Conservation (phyloP, 2,888 invertebrate genomes). For the Blastobasis lacticolella region DNA sequence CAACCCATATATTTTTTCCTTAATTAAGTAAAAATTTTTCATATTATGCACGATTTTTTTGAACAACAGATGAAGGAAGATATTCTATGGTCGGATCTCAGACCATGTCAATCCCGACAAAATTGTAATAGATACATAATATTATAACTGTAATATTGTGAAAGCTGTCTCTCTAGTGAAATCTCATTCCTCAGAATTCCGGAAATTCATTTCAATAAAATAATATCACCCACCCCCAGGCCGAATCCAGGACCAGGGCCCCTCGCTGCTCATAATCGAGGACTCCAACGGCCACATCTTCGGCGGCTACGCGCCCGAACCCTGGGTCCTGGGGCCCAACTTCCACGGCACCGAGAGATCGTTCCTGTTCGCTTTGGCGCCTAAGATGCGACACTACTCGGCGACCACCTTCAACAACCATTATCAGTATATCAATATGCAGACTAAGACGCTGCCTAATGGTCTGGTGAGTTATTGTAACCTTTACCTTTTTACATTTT, state of each 20-base stretch:
- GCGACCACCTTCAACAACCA: conserved; percentile 90
- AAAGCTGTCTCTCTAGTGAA: too few relatives aligned
- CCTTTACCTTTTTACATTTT: too few relatives aligned
- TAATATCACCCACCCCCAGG: conserved; percentile 48
- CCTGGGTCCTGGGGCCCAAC: conserved; percentile 84
- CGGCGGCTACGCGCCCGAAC: conserved; percentile 89
- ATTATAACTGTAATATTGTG: too few relatives aligned
- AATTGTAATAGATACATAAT: too few relatives aligned
- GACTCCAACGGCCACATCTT: conserved; percentile 88
- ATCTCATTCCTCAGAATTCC: too few relatives aligned
- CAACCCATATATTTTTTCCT: too few relatives aligned
- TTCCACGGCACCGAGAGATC: conserved; percentile 84
- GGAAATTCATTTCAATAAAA: too few relatives aligned
- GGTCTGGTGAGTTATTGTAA: conserved; percentile 78
- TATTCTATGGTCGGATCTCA: too few relatives aligned
- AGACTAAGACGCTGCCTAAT: conserved; percentile 95
- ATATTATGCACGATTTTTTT: too few relatives aligned
- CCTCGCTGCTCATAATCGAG: conserved; percentile 88
- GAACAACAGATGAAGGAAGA: too few relatives aligned
- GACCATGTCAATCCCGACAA: too few relatives aligned
- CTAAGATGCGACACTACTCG: conserved; percentile 84
- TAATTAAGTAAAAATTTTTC: too few relatives aligned
- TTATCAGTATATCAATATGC: conserved; percentile 93
- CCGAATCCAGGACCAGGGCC: conserved; percentile 84
- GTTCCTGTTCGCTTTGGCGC: conserved; percentile 89